Evolutionary conservation across 2,888 invertebrate species (phyloP), one percentile per base, ranked within the genome.

Genomic region (Ferdinandea cuprea): DNA sequence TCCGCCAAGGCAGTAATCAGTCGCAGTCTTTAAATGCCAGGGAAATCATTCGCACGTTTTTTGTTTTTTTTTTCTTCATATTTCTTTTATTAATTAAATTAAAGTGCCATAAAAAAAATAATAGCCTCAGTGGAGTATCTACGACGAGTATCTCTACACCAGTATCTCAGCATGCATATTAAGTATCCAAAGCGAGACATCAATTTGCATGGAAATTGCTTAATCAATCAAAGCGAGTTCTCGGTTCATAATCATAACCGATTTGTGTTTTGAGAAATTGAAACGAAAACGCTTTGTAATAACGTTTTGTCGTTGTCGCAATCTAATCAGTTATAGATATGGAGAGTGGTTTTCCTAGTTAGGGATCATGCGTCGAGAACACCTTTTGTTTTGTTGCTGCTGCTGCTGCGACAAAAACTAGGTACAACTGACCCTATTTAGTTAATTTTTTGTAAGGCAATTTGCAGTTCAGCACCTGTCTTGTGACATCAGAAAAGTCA

Each of bases 171-270:
- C 76, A 58, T 58, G 52, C 50, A 76, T 76, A 74, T 65, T 59
- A 25, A 71, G 71, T 71, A 66, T 66, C 68, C 35, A 42, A 48
- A 61, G 44, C 30, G 40, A 59, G 56, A 78, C 72, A 68, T 68
- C 72, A 83, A 81, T 83, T 78, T 83, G 78, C 78, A 78, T 83
- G 21, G 78, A 44, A 83, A 83, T 78, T 72, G 50, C 68, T 73
- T 58, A 73, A 78, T 77, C 72, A 73, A 68, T 78, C 73, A 73
- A 40, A 72, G 32, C 21, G 17, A 15, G 37, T 42, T 58, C 6
- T 28, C n/a, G n/a, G 15, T 54, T 35, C 35, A n/a, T 19, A 32
- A 13, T 21, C 35, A 9, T n/a, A 19, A 56, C 19, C 44, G 19
- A 3, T 44, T 11, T 44, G 9, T 44, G 44, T 11, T 19, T 19